These are phyloP conservation scores for Pelecanus crispus DNA, from an alignment of 2,113 vertebrate genomes.

Conservation along the genomic window DNA sequence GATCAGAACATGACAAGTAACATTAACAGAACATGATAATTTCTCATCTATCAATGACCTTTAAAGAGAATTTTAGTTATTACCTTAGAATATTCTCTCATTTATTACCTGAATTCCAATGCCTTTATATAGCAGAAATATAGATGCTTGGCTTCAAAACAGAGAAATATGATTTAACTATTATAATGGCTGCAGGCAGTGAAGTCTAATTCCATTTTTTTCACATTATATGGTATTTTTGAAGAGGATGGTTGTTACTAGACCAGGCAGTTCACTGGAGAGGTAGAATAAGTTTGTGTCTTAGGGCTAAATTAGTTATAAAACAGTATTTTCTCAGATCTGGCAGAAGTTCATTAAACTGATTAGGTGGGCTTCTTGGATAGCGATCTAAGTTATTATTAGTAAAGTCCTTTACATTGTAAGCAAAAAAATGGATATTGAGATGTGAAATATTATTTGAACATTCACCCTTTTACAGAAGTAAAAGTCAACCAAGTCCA, in stretches of 20 bases:
- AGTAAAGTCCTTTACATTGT: not conserved
- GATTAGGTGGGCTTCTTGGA: slow-evolving; percentile 15
- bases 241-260: slow-evolving; percentile 42
- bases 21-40: slow-evolving; percentile 69
- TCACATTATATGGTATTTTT: slow-evolving; percentile 44
- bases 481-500: not conserved
- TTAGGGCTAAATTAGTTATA: slow-evolving; percentile 56
- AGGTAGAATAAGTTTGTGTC: slow-evolving; percentile 50
- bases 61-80: slow-evolving; percentile 79
- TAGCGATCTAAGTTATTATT: slow-evolving; percentile 2
- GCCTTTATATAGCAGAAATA: slow-evolving; percentile 66
- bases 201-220: slow-evolving; percentile 66
- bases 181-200: slow-evolving; percentile 50
- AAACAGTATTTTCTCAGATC: slow-evolving; percentile 48
- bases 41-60: slow-evolving; percentile 78
- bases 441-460: not conserved
- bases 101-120: slow-evolving; percentile 67
- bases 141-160: slow-evolving; percentile 65
- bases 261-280: slow-evolving; percentile 11
- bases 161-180: slow-evolving; percentile 63
- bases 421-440: not conserved
- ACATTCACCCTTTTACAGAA: not conserved
- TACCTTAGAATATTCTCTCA: slow-evolving; percentile 63
- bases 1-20: slow-evolving; percentile 63
- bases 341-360: slow-evolving; percentile 60